phyloP scores from a whole-genome alignment of 2,797 vertebrate genomes.

The Spinus olivaceus region DNA sequence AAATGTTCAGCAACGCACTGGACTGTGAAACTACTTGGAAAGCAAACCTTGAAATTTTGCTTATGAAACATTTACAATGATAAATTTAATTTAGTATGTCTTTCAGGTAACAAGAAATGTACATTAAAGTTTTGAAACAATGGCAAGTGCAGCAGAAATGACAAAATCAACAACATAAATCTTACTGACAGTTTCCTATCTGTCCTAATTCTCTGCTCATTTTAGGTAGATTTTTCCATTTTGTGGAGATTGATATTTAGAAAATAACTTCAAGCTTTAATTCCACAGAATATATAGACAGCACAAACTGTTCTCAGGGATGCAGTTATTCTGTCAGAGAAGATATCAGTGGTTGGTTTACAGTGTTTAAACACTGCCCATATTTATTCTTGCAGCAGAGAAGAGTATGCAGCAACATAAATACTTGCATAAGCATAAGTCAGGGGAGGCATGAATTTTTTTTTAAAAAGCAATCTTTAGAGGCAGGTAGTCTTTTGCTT shows the following conservation, averaged over 20 bases:
- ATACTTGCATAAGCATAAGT: background rate
- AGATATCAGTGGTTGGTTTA: background rate
- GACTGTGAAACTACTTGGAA: background rate
- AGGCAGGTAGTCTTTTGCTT: background rate
- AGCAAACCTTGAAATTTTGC: background rate
- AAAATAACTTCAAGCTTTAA: background rate
- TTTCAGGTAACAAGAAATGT: background rate
- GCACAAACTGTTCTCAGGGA: background rate
- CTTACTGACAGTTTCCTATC: background rate
- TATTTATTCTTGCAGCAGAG: background rate
- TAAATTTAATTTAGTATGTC: background rate
- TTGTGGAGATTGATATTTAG: background rate
- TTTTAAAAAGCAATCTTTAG: background rate
- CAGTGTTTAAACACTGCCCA: background rate
- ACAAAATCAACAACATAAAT: background rate
- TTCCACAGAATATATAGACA: background rate
- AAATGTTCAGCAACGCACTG: background rate
- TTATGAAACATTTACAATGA: background rate
- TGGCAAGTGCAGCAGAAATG: background rate
- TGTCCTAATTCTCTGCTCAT: background rate
- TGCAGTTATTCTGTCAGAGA: background rate
- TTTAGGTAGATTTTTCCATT: background rate
- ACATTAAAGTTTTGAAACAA: background rate
- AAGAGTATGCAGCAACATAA: background rate
- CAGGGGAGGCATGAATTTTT: background rate